Percentiles rank a stretch among this genome's conserved stretches.
Conservation (phyloP, 2,888 invertebrate species). For the Cheilosia vulpina region DNA sequence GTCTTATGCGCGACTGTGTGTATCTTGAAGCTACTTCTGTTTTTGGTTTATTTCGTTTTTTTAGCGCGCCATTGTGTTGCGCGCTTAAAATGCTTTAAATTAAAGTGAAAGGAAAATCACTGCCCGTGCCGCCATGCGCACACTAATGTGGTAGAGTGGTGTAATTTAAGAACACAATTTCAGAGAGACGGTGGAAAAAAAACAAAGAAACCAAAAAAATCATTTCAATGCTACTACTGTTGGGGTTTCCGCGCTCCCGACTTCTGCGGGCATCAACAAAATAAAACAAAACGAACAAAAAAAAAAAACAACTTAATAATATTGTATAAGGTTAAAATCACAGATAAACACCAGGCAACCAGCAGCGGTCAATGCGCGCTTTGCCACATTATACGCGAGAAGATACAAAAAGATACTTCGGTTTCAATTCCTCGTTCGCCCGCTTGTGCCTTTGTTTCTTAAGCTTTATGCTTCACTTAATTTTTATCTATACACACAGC, state of each 20-base stretch:
- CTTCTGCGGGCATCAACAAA: slow-evolving; percentile 17
- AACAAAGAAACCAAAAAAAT: slow-evolving; percentile 18
- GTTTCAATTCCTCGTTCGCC: background rate
- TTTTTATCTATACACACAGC: slow-evolving; percentile 60
- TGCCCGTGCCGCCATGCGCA: slow-evolving; percentile 35
- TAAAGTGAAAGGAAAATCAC: slow-evolving; percentile 73
- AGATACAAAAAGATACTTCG: slow-evolving; percentile 58
- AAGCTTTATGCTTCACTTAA: slow-evolving; percentile 72
- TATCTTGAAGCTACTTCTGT: slow-evolving; percentile 1
- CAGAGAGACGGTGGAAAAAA: slow-evolving; percentile 30
- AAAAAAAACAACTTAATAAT: slow-evolving; percentile 49
- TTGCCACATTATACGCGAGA: slow-evolving; percentile 22
- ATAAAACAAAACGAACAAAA: background rate
- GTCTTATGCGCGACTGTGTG: background rate
- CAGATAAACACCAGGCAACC: slow-evolving; percentile 56
- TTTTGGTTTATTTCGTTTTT: background rate
- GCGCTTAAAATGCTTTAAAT: slow-evolving; percentile 60
- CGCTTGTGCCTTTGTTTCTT: slow-evolving; percentile 12
- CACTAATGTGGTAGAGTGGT: slow-evolving; percentile 56
- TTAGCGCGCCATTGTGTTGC: slow-evolving; percentile 47
- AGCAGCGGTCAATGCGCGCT: slow-evolving; percentile 57
- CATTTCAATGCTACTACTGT: slow-evolving; percentile 54
- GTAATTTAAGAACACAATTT: slow-evolving; percentile 74
- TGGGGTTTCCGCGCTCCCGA: slow-evolving; percentile 35
- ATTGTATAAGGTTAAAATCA: slow-evolving; percentile 60